These are phyloP conservation scores for Circaetus gallicus DNA, from an alignment of 2,113 vertebrate genomes.

Conservation along the genomic window DNA sequence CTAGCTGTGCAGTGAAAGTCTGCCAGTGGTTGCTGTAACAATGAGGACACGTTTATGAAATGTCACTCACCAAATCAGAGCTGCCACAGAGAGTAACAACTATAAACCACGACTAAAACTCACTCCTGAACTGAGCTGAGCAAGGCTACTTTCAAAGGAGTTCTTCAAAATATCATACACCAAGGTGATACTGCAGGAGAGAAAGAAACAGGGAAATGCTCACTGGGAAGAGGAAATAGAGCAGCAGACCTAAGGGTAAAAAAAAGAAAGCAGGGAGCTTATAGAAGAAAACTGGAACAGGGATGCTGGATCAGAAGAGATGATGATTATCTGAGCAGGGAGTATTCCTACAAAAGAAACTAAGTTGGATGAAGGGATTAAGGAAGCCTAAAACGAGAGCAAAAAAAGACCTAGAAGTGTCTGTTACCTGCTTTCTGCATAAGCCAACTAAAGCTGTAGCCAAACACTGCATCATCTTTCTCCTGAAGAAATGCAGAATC, in stretches of 20 bases:
- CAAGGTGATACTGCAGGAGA: neutral
- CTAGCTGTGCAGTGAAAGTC: neutral
- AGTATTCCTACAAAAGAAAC: neutral
- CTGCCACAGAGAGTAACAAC: neutral
- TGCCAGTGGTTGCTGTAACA: neutral
- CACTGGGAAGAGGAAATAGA: neutral
- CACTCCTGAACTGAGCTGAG: neutral
- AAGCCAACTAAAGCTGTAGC: neutral
- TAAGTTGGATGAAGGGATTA: neutral
- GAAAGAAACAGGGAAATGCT: neutral
- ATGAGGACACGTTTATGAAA: neutral
- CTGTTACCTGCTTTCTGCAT: neutral
- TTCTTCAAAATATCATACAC: neutral
- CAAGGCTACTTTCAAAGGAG: neutral
- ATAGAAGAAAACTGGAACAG: neutral
- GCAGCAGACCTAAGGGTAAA: neutral
- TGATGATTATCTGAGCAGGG: neutral
- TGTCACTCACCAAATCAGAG: neutral
- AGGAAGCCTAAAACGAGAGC: neutral
- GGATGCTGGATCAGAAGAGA: neutral
- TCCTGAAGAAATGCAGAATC: neutral
- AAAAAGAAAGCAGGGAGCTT: neutral
- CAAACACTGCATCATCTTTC: neutral
- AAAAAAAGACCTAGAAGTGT: neutral
- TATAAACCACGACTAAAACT: neutral